Evolutionary conservation across 1,140 invertebrate species (phyloP), one percentile per base, ranked within the genome.

Genomic region (Bilobella aurantiaca): DNA sequence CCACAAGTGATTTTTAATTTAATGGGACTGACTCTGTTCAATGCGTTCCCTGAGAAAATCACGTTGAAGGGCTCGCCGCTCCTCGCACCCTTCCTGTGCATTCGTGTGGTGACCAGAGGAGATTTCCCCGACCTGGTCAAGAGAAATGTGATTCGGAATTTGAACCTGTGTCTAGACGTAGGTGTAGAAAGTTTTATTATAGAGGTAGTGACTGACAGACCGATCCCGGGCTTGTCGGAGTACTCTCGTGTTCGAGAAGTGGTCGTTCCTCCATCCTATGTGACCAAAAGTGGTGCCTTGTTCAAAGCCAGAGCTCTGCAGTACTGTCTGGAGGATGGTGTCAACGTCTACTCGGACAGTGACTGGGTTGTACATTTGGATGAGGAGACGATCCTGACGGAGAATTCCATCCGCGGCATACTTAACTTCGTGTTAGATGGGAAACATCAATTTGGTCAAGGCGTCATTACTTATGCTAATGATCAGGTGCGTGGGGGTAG

Each of bases 321-420:
- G 75, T 98, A 97, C 77, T 96, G 93, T 75, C 80, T 98, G 16
- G 95, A 98, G 80, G 89, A 90, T 73, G 86, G 85, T 72, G 86
- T 93, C 0, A 96, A 95, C 78, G 84, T 91, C 69, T 77, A 96
- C 16, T 84, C 84, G 23, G 92, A 96, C 74, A 86, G 84, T 69
- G 95, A 98, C 77, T 98, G 93, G 93, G 90, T 99, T 73, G 93
- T 98, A 1, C 96, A 98, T 80, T 80, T 98, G 21, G 96, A 99
- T 77, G 96, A 98, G 80, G 96, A 98, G 78, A 98, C 96, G 0
- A 76, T 98, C 30, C 79, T 98, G 0, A 98, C 95, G 2, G 90
- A 93, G 74, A 93, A 96, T 77, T 88, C 90, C 25, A 84, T 91
- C 59, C 80, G 85, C 37, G 96, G 96, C 14, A 93, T 98, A 72